Percentiles rank a stretch among this genome's conserved stretches.
Conservation (phyloP, 2,888 invertebrate genomes). For the Ophioninae sp. region DNA sequence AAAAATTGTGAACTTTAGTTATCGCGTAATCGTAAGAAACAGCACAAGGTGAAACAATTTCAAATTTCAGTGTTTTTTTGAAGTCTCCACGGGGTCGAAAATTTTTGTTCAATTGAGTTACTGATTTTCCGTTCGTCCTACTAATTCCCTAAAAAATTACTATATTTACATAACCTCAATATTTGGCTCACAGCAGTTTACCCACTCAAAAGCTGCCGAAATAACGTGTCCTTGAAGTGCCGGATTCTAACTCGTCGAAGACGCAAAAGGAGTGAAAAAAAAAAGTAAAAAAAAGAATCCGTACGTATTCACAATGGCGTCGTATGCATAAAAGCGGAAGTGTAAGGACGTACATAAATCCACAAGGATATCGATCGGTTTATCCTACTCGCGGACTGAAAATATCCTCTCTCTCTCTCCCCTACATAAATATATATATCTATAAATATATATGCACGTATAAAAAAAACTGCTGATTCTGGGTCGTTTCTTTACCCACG, state of each 20-base stretch:
- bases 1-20: too few species aligned
- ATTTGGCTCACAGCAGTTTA: too few species aligned
- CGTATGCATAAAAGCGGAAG: conserved; percentile 22
- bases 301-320: background rate
- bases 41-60: too few species aligned
- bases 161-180: too few species aligned
- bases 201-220: background rate
- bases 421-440: background rate
- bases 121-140: too few species aligned
- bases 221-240: conserved; percentile 18
- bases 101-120: too few species aligned
- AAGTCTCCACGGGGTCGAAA: too few species aligned
- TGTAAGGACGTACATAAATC: conserved; percentile 37
- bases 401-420: background rate
- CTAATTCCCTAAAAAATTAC: too few species aligned
- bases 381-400: conserved; percentile 17
- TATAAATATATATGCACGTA: too few species aligned
- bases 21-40: too few species aligned
- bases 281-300: background rate
- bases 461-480: background rate
- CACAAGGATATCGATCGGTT: conserved; percentile 45
- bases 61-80: too few species aligned
- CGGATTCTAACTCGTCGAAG: conserved; percentile 22
- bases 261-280: background rate
- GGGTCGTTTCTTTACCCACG: conserved; percentile 43